Evolutionary conservation across 2,888 invertebrate genomes (phyloP), one percentile per base, ranked within the genome.

Genomic region (Stenotaenia linearis): DNA sequence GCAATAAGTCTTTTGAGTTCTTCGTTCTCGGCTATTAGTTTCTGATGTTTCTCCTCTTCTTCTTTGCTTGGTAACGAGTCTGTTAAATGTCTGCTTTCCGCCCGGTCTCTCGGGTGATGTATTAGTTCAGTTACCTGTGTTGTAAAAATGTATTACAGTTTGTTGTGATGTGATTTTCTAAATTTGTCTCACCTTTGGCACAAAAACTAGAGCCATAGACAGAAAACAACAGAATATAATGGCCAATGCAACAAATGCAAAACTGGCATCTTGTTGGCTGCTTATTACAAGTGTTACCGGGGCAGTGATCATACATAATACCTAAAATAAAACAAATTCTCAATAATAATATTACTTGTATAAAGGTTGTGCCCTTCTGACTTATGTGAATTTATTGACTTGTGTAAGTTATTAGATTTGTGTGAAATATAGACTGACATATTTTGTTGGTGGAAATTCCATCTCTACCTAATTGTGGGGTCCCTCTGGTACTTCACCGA

Each of bases 191-290:
- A 95, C 96, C 91, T 99, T 99, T 83, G 98, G 98, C 85, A 97
- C 93, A 89, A 98, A 99, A 85, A 99, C 96, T 84, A 99, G 91
- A 80, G 98, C 96, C 95, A 99, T 96, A 86, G 98, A 97, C 81
- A 99, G 91, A 88, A 97, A 97, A 88, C 97, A 96, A 88, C 98
- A 98, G 88, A 98, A 96, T 83, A 98, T 94, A 84, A 98, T 97
- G 80, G 98, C 96, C 80, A 97, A 89, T 7, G 98, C 93, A 79
- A 98, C 95, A 87, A 99, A 99, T 40, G 96, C 96, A 87, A 96
- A 99, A 84, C 96, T 95, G 75, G 98, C 98, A 87, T 98, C 97
- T 86, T 98, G 97, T 86, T 99, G 98, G 83, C 95, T 95, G 82
- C 95, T 94, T 84, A 99, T 98, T 83, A 99, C 97, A 89, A 98